These are phyloP conservation scores for Diaphora mendica DNA, from an alignment of 2,888 invertebrate species.

Conservation along the genomic window DNA sequence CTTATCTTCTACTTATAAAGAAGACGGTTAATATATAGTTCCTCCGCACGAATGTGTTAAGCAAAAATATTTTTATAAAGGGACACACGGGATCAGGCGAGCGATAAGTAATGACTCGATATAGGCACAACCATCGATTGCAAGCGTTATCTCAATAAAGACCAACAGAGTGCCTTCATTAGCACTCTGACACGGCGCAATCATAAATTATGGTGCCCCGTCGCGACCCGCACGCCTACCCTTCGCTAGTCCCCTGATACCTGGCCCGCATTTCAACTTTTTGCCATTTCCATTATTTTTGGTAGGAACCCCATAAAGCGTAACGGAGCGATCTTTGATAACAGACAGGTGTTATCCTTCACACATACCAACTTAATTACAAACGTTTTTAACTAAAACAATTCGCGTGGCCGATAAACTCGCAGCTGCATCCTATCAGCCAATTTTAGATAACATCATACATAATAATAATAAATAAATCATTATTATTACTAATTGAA, in stretches of 20 bases:
- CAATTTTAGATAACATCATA: constrained; percentile 63
- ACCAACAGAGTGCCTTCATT: constrained; percentile 85
- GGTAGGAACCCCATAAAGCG: constrained; percentile 79
- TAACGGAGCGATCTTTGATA: constrained; percentile 82
- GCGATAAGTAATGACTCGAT: constrained; percentile 80
- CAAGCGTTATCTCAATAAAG: constrained; percentile 85
- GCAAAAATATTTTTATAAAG: constrained; percentile 72
- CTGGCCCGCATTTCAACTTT: constrained; percentile 80
- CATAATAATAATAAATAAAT: too few relatives aligned
- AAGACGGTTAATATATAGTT: constrained; percentile 69
- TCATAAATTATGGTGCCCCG: constrained; percentile 85
- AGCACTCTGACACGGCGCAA: constrained; percentile 84
- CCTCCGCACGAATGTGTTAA: constrained; percentile 72
- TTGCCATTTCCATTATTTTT: constrained; percentile 85
- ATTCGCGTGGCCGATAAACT: constrained; percentile 73
- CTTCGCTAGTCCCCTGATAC: constrained; percentile 70
- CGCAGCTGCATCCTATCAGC: constrained; percentile 77
- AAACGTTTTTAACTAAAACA: constrained; percentile 75
- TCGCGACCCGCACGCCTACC: constrained; percentile 80
- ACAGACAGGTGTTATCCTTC: constrained; percentile 80
- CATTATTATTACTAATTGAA: constrained; percentile 55
- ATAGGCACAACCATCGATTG: constrained; percentile 73
- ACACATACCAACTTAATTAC: constrained; percentile 82
- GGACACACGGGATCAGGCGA: constrained; percentile 79
- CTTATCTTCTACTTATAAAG: constrained; percentile 66